These are phyloP conservation scores for Marmota monax DNA, from an alignment of 2,113 vertebrate genomes.

Conservation along the genomic window DNA sequence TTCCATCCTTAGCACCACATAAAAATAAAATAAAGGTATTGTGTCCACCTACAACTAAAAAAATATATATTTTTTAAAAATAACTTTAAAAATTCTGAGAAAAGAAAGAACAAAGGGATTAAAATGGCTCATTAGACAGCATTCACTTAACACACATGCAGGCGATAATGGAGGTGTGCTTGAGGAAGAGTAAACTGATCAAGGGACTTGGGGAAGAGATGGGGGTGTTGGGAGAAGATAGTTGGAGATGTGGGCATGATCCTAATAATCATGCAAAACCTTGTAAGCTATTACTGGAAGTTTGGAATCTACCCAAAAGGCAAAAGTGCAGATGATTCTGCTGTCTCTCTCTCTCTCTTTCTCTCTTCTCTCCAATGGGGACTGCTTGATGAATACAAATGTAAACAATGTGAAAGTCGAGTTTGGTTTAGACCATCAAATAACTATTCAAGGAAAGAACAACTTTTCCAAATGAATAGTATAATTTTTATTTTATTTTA, in stretches of 20 bases:
- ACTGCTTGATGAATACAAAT: neutral
- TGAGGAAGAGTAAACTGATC: neutral
- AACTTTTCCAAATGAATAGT: neutral
- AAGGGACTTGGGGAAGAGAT: neutral
- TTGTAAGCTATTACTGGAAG: neutral
- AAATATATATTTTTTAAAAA: neutral
- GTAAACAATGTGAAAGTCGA: neutral
- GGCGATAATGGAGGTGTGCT: neutral
- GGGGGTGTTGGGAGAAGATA: neutral
- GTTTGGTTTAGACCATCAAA: neutral
- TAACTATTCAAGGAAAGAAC: constrained; percentile 41
- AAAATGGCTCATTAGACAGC: neutral
- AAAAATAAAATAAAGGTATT: too few species aligned
- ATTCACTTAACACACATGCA: neutral
- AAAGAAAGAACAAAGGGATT: neutral
- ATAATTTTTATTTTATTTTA: neutral
- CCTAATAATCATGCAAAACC: neutral
- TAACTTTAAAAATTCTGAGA: neutral
- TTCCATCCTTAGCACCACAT: too few species aligned
- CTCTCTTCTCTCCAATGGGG: neutral
- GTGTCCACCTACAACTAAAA: too few species aligned
- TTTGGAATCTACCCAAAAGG: neutral
- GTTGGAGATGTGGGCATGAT: neutral
- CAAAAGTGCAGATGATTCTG: neutral
- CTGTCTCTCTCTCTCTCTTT: neutral